Evolutionary conservation across 2,113 vertebrate genomes (phyloP).

Genomic region (Monopterus albus): DNA sequence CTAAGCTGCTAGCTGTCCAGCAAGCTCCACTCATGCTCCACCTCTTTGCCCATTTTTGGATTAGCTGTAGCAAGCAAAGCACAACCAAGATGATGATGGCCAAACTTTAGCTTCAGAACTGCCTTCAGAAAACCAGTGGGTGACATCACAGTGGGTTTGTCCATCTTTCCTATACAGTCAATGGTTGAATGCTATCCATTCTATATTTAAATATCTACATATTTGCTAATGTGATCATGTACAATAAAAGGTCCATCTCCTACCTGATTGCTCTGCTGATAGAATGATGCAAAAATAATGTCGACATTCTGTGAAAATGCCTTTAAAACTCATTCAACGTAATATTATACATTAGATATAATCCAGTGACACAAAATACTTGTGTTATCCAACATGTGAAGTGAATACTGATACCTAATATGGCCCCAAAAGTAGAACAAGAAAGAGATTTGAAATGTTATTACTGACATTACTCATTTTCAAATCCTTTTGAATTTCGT

Average conservation of each 20-base stretch:
- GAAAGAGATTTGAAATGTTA: constrained; percentile 25
- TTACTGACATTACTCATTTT: neutral
- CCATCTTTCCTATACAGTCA: no score
- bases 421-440: neutral
- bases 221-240: neutral
- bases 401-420: neutral
- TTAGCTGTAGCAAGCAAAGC: no score
- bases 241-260: no score
- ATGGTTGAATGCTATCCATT: no score
- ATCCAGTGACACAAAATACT: constrained; percentile 17
- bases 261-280: neutral
- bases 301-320: neutral
- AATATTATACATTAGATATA: constrained; percentile 4
- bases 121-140: no score
- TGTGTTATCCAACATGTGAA: constrained; percentile 4
- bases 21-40: no score
- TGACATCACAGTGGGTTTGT: no score
- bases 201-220: neutral
- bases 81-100: no score
- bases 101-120: no score
- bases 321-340: neutral
- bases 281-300: neutral
- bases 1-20: no score
- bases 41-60: no score
- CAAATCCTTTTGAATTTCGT: constrained; percentile 23